Percentiles rank a stretch among this genome's conserved stretches.
These are phyloP conservation scores for Plectropomus leopardus DNA, from an alignment of 2,113 vertebrate species.

Conservation along the genomic window DNA sequence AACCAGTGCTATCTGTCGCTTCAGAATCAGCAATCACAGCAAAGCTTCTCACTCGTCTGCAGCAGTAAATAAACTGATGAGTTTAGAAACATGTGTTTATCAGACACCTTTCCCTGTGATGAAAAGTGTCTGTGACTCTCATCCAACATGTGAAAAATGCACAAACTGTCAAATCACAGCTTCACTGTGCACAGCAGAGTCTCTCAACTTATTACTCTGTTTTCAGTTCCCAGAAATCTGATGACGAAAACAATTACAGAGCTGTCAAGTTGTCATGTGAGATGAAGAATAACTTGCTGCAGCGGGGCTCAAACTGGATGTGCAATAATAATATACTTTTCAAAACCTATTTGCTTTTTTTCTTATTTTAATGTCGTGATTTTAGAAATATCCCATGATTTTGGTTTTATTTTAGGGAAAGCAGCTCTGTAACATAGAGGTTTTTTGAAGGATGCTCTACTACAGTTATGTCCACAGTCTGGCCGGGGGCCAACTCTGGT, in stretches of 20 bases:
- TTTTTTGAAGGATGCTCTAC: no score
- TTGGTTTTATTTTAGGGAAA: neutral
- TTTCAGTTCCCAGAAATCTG: neutral
- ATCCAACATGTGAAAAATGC: neutral
- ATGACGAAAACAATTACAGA: neutral
- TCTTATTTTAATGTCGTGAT: neutral
- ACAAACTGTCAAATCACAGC: neutral
- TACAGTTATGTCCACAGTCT: no score
- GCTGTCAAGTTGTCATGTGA: conserved; percentile 1
- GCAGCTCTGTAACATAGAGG: no score
- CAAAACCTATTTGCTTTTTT: neutral
- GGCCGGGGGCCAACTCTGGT: no score
- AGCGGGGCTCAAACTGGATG: neutral
- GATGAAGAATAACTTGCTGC: neutral
- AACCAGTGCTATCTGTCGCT: neutral
- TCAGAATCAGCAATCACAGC: no score
- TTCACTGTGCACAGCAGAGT: neutral
- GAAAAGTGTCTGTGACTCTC: neutral
- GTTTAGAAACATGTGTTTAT: neutral
- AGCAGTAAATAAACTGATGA: neutral
- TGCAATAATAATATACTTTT: neutral
- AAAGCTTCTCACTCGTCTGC: neutral
- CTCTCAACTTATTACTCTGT: neutral
- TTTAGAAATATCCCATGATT: neutral
- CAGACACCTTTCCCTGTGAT: neutral